A percentile compares a stretch with the other conserved stretches of the same genome.
Conservation (phyloP, 92 coral and sea anemone species). For the Porites rus region DNA sequence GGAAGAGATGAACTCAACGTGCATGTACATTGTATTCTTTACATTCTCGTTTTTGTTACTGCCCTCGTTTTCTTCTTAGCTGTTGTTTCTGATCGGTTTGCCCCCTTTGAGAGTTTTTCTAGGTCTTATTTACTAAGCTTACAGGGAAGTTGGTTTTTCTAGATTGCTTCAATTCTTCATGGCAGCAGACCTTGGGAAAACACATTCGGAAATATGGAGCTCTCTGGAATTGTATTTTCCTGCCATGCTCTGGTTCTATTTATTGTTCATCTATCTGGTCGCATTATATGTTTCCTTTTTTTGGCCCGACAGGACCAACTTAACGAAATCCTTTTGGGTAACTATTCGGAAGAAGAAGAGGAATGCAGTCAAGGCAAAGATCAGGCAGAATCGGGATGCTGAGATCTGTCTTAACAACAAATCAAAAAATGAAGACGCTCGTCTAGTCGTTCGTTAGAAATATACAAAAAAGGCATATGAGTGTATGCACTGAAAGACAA, state of each 20-base stretch:
- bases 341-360: neutral
- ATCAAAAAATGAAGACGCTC: too few species aligned
- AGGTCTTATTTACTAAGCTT: constrained; percentile 31
- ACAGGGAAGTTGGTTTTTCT: constrained; percentile 66
- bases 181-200: constrained; percentile 38
- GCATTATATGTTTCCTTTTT: constrained; percentile 1
- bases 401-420: too few species aligned
- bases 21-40: constrained; percentile 50
- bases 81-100: constrained; percentile 24
- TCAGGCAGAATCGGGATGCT: too few species aligned
- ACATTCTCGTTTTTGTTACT: constrained; percentile 42
- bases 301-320: neutral
- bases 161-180: constrained; percentile 47
- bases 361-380: neutral
- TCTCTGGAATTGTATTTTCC: constrained; percentile 52
- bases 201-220: constrained; percentile 24
- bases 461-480: too few species aligned
- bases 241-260: constrained; percentile 31
- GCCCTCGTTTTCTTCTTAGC: constrained; percentile 48
- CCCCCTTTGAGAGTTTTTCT: constrained; percentile 31
- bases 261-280: neutral
- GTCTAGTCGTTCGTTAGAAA: neutral
- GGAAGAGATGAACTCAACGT: constrained; percentile 54
- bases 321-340: neutral
- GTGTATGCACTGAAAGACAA: too few species aligned